Conservation (phyloP, 2,797 vertebrate species). For the Podarcis lilfordi region DNA sequence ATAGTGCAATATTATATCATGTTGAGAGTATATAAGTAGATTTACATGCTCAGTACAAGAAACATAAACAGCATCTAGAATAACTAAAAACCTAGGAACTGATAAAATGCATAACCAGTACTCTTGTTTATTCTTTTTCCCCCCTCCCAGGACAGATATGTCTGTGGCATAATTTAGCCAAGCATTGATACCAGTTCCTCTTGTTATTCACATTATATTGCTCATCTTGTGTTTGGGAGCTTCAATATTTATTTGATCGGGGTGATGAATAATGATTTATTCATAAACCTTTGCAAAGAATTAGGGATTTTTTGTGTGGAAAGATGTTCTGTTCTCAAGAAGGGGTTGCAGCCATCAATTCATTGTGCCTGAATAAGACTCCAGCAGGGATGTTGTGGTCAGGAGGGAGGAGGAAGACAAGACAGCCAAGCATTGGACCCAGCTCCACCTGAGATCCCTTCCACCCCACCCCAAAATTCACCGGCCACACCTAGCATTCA, state of each 20-base stretch:
- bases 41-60: not conserved
- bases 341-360: not conserved
- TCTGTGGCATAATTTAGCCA: not conserved
- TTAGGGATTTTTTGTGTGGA: not conserved
- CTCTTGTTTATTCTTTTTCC: not conserved
- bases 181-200: not conserved
- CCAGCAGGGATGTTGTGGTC: not conserved
- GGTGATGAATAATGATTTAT: not conserved
- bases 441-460: not conserved
- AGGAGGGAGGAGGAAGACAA: not conserved
- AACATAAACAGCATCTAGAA: not conserved
- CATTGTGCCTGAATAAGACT: not conserved
- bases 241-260: not conserved
- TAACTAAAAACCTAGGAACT: not conserved
- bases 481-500: not conserved
- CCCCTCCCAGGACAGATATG: not conserved
- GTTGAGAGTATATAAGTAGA: not conserved
- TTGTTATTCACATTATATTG: not conserved
- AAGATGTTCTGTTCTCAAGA: not conserved
- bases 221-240: not conserved
- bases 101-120: not conserved
- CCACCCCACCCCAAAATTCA: not conserved
- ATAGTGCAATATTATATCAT: too few species aligned
- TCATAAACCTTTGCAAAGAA: not conserved
- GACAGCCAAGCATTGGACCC: not conserved